Percentiles rank a stretch among this genome's conserved stretches.
Evolutionary conservation across 2,113 vertebrate genomes (phyloP).

Genomic region (Carassius gibelio): DNA sequence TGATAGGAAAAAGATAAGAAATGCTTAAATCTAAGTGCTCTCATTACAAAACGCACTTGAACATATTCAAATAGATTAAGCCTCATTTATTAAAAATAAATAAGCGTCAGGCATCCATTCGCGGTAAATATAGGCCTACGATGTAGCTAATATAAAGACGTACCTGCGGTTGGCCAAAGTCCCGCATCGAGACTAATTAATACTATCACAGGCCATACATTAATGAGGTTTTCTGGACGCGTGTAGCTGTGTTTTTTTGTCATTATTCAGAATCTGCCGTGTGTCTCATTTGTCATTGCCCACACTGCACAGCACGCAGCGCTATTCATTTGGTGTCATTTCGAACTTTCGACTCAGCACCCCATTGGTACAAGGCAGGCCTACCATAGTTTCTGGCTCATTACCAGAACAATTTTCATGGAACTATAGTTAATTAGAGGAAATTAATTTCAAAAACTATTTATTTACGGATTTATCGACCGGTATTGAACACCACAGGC

Average conservation of each 20-base stretch:
- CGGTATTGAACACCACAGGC: conserved; percentile 75
- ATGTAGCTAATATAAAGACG: neutral
- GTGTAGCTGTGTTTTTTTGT: conserved; percentile 8
- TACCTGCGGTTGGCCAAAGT: neutral
- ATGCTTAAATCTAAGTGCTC: neutral
- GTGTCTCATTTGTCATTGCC: conserved; percentile 39
- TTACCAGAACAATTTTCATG: conserved; percentile 29
- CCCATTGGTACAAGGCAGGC: conserved; percentile 26
- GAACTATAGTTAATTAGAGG: conserved; percentile 77
- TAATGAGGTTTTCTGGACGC: conserved; percentile 1
- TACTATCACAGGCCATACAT: neutral
- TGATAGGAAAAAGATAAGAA: neutral
- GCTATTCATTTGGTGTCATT: conserved; percentile 34
- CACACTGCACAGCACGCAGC: neutral
- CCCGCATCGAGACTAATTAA: neutral
- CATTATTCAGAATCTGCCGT: conserved; percentile 25
- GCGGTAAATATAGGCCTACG: neutral
- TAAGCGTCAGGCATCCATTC: neutral
- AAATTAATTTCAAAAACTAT: conserved; percentile 79
- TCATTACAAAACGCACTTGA: neutral
- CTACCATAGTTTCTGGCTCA: conserved; percentile 9
- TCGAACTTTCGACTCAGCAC: conserved; percentile 15
- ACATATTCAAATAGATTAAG: neutral
- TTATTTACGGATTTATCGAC: conserved; percentile 79
- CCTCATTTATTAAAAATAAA: neutral